Evolutionary conservation across 2,113 vertebrate genomes (phyloP), one percentile per base, ranked within the genome.

Genomic region (Psittacula cyanocephala): DNA sequence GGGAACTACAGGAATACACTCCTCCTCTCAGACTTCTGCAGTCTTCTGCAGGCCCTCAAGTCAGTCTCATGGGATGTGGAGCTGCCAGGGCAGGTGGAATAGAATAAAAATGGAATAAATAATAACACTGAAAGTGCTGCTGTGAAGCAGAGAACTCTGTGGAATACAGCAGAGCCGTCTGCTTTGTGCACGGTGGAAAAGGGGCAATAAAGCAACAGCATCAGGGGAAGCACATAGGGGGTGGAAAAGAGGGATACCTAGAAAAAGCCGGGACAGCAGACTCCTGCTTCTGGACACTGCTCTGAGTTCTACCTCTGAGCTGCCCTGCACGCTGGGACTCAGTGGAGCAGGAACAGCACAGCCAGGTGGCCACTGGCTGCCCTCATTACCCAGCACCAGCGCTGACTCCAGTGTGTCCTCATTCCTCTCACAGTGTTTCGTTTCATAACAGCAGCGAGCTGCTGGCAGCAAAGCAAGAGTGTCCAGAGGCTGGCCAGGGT

Each of bases 311-410:
- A 3, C 47, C 46, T 8, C 27, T 0, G 43, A 65, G 80, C 71
- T 50, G 86, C 37, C 53, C 29, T 29, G 31, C 3, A 4, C 9
- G 9, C 0, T 43, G 24, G 59, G 28, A 14, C 27, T 3, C 13
- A 1, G 43, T 0, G 0, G 6, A 44, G 43, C 67, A 35, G 69
- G 13, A 35, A 3, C 6, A 35, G 22, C 14, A 2, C 33, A 47
- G 69, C 65, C 8, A 0, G 33, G 23, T 9, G 4, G 5, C 22
- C 27, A 0, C 13, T 3, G 2, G 3, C 8, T 68, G 49, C 60
- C 70, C 16, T 0, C 1, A 0, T 33, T 29, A 50, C 29, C n/a
- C 85, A 5, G 65, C 31, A 4, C 39, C 6, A 1, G 31, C 0
- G 1, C 71, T 9, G 9, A 57, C 72, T 79, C 28, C 44, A 3